These are phyloP conservation scores for Sphinx pinastri DNA, from an alignment of 2,888 invertebrate genomes.

Conservation along the genomic window DNA sequence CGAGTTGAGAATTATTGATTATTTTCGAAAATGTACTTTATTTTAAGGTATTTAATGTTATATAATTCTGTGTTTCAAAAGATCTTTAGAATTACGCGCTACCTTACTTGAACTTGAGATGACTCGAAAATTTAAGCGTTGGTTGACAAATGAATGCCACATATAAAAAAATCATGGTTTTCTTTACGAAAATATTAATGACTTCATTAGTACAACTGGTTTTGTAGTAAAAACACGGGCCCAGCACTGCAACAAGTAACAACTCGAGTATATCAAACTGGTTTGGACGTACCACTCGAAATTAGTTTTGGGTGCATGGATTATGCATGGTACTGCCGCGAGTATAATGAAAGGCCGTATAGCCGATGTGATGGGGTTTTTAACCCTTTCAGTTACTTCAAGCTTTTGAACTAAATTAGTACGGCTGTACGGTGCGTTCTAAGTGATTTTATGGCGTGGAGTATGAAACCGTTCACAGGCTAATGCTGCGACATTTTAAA, in stretches of 20 bases:
- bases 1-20: no score
- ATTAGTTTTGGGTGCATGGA: slow-evolving; percentile 58
- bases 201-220: slow-evolving; percentile 27
- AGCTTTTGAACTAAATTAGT: slow-evolving; percentile 28
- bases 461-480: background rate
- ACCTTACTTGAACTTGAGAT: background rate
- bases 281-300: slow-evolving; percentile 50
- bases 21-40: no score
- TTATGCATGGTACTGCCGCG: slow-evolving; percentile 49
- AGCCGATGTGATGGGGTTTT: slow-evolving; percentile 48
- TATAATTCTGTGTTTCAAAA: no score
- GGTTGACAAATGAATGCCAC: slow-evolving; percentile 7
- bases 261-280: slow-evolving; percentile 35
- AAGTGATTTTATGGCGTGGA: slow-evolving; percentile 16
- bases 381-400: slow-evolving; percentile 47
- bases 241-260: slow-evolving; percentile 8
- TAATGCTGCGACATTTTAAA: background rate
- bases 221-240: slow-evolving; percentile 28
- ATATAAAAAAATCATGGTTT: background rate
- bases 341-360: slow-evolving; percentile 33
- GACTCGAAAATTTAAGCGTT: background rate
- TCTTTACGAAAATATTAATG: slow-evolving; percentile 31
- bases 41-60: no score
- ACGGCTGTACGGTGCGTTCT: slow-evolving; percentile 18
- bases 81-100: background rate